A percentile compares a stretch with the other conserved stretches of the same genome.
phyloP scores from a whole-genome alignment of 1,140 invertebrate species.

The Atopsyche davidsoni region DNA sequence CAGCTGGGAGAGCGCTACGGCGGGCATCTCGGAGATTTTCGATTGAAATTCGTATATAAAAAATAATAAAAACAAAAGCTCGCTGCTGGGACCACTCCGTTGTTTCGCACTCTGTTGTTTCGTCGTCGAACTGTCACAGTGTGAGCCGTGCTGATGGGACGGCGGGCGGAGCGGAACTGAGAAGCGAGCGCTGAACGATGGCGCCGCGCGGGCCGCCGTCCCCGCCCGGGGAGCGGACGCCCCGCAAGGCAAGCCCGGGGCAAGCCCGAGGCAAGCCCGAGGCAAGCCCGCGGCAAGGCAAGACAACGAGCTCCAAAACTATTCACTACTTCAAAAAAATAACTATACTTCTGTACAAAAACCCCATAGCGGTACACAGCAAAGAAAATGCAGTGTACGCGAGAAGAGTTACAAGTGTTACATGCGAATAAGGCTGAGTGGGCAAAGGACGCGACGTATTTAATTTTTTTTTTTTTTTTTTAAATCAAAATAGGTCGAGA shows the following conservation, averaged over 20 bases:
- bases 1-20: conserved; percentile 4
- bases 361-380: too few species aligned
- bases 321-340: not conserved
- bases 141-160: not conserved
- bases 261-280: too few species aligned
- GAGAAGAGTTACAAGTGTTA: too few species aligned
- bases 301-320: not conserved
- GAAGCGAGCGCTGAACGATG: too few species aligned
- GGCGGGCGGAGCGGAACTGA: conserved; percentile 3
- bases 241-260: not conserved
- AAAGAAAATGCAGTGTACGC: too few species aligned
- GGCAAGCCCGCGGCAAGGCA: not conserved
- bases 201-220: too few species aligned
- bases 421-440: too few species aligned
- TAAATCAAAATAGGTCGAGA: too few species aligned
- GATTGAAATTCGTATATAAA: not conserved
- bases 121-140: not conserved
- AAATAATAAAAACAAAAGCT: too few species aligned
- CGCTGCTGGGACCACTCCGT: not conserved
- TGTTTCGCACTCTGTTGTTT: not conserved
- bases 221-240: not conserved
- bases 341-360: too few species aligned
- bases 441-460: too few species aligned
- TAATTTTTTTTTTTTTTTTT: too few species aligned
- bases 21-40: conserved; percentile 5